Evolutionary conservation across 2,888 invertebrate species (phyloP).

Genomic region (Nemoura dubitans): DNA sequence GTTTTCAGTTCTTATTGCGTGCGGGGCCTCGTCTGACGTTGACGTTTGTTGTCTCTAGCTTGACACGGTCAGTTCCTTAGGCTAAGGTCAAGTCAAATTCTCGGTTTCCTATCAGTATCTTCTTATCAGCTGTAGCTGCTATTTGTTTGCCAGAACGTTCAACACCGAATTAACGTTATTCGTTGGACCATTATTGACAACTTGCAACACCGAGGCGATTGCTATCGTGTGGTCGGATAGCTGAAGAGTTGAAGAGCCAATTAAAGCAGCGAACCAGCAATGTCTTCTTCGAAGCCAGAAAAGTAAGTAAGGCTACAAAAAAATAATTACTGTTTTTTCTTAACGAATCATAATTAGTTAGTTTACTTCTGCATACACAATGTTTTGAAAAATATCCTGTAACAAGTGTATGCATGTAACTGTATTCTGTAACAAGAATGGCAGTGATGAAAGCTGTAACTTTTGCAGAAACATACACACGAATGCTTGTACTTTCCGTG

Average conservation of each 20-base stretch:
- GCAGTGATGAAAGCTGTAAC: too few relatives aligned
- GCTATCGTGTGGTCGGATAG: not conserved
- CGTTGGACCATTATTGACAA: not conserved
- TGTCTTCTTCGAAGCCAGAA: not conserved
- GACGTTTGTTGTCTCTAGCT: not conserved
- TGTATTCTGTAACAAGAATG: too few relatives aligned
- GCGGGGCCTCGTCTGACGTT: not conserved
- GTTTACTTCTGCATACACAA: too few relatives aligned
- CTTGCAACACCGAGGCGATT: not conserved
- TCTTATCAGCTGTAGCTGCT: not conserved
- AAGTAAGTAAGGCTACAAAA: not conserved
- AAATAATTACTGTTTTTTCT: too few relatives aligned
- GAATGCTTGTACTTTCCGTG: too few relatives aligned
- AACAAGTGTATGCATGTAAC: too few relatives aligned
- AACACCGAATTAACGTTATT: not conserved
- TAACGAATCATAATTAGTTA: too few relatives aligned
- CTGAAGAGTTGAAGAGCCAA: not conserved
- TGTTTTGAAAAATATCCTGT: too few relatives aligned
- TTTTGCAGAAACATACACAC: too few relatives aligned
- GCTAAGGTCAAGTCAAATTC: not conserved
- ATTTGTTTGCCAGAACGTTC: not conserved
- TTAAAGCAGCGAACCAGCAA: not conserved
- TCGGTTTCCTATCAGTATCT: too few relatives aligned
- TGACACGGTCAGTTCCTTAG: not conserved
- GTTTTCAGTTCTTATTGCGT: not conserved